These are phyloP conservation scores for Melanerpes formicivorus DNA, from an alignment of 2,113 vertebrate genomes.

Conservation along the genomic window DNA sequence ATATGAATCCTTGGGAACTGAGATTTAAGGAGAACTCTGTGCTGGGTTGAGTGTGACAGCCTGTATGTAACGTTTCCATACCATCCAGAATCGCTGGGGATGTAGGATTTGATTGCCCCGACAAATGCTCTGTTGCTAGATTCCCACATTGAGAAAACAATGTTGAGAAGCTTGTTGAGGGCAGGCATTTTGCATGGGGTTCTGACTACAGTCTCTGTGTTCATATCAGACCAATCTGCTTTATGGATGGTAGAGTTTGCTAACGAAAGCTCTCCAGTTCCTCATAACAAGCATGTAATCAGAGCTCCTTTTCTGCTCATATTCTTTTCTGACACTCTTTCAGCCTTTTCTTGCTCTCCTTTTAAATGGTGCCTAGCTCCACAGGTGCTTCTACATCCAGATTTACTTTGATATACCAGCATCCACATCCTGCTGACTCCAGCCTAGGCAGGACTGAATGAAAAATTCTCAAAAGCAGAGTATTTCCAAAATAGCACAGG, in stretches of 20 bases:
- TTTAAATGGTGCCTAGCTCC: neutral
- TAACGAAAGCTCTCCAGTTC: neutral
- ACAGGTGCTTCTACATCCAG: neutral
- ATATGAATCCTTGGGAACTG: too few relatives aligned
- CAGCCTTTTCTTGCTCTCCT: neutral
- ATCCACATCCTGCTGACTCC: neutral
- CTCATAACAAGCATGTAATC: neutral
- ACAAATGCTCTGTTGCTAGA: neutral
- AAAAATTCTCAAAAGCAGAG: neutral
- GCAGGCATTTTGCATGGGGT: neutral
- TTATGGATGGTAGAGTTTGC: neutral
- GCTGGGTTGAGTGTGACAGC: neutral
- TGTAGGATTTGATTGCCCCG: neutral
- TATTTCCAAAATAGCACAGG: neutral
- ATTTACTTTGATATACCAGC: neutral
- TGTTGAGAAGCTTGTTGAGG: neutral
- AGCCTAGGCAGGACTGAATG: neutral
- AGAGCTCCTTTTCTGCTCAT: neutral
- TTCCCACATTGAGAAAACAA: neutral
- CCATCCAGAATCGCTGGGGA: neutral
- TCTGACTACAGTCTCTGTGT: neutral
- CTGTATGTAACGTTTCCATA: neutral
- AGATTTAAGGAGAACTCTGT: neutral
- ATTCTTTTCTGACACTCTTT: neutral
- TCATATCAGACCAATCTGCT: neutral